Base-by-base conservation (phyloP, 1,140 invertebrate species). In the Sitodiplosis mosellana region DNA sequence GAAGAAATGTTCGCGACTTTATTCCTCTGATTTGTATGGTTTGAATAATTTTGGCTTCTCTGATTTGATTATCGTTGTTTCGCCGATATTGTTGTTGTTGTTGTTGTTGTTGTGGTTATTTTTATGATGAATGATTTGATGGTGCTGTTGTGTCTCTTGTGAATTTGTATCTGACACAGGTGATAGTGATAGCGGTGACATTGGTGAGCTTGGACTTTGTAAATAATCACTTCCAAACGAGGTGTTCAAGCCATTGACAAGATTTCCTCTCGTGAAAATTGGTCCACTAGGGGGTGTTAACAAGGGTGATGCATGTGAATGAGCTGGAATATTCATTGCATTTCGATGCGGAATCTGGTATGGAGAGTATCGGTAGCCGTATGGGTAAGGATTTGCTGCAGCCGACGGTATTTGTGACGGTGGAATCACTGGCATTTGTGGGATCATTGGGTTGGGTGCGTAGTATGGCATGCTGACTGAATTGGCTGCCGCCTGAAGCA, bases 401-500 rank as follows among this genome's bases (percentile, higher is more conserved):
- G 27, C 10, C 10, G 27, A 27, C 59, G 52, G 65, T 54, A 59
- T 58, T 12, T 53, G 56, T 18, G 27, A 3, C 10, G 59, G 66
- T 6, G 69, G 63, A 54, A 75, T 58, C 1, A 69, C 62, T 0
- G 67, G 67, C 0, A 69, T 55, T 50, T 56, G 55, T 59, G 67
- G 59, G 56, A 70, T 50, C 59, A 69, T 54, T 48, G 70, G 64
- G 10, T 68, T 67, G 0, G 71, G 65, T 11, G 73, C 74, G n/a
- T 70, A 69, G 56, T 74, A 74, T 8, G 74, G 73, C 37, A 76
- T 63, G 14, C 74, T 73, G 15, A 74, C 73, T 19, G 71, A 73
- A 37, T 72, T 74, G n/a, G 83, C 82, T 1, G 88, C 87, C 0
- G 88, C 88, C 56, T 91, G 87, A 1, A 93, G 70, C 7, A 95